Evolutionary conservation across 2,888 invertebrate species (phyloP), one percentile per base, ranked within the genome.

Genomic region (Hofmannophila pseudospretella): DNA sequence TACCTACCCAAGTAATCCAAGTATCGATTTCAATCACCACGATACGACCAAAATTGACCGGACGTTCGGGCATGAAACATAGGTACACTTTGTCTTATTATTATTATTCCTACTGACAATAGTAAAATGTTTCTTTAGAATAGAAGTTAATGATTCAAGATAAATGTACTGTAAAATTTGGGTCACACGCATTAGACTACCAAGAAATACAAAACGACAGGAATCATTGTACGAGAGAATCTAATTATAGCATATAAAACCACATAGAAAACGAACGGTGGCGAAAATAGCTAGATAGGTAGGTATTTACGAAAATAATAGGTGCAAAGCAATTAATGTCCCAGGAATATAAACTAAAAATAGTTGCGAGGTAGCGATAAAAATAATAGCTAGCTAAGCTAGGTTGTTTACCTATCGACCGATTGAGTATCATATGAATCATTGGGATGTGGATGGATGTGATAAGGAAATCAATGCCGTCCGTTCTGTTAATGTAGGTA

Each of bases 341-440:
- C 64, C 67, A 61, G 60, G 65, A 61, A 64, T 65, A 64, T 65
- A 62, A 59, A 55, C 55, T 76, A 76, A 61, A 75, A 74, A 75
- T 76, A 76, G 75, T 54, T 62, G 69, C 71, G 71, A 67, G 61
- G 56, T 61, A 58, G 67, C 58, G 67, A 67, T 72, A 72, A 72
- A 76, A 71, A 72, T 64, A 58, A 59, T 65, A 58, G 57, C 54
- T 62, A 59, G 51, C 51, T 58, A 11, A 10, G 25, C 23, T 23
- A 4, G 23, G 7, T n/a, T n/a, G n/a, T n/a, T n/a, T n/a, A 23
- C 23, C 27, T 10, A 27, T 27, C 25, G 25, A 11, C 11, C 27
- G 27, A 11, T 27, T 10, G 30, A n/a, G 8, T 30, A 23, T 30
- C 44, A 40, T 25, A 25, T 8, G 23, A 23, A 7, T 23, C n/a